Evolutionary conservation across 2,888 invertebrate genomes (phyloP).

Genomic region (Drosophila vallismaia): DNA sequence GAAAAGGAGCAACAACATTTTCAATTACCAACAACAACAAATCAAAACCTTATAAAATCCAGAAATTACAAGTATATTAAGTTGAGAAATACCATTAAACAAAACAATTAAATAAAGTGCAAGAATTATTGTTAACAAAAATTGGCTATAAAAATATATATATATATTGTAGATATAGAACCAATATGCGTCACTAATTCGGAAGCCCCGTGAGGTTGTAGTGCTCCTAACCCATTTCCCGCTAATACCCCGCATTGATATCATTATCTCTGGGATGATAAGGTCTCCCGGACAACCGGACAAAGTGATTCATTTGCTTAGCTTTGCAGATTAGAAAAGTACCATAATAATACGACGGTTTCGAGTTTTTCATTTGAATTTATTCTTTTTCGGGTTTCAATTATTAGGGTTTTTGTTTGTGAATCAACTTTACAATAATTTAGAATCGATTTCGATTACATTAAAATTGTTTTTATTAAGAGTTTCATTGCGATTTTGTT

Average conservation of each 20-base stretch:
- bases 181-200: neutral
- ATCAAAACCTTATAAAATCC: constrained; percentile 34
- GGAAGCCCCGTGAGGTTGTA: neutral
- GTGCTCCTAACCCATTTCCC: neutral
- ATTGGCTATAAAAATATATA: neutral
- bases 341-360: neutral
- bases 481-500: constrained; percentile 15
- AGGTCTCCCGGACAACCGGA: neutral
- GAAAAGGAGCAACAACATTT: constrained; percentile 3
- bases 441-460: constrained; percentile 59
- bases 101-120: constrained; percentile 27
- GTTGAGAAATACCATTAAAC: constrained; percentile 28
- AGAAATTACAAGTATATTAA: constrained; percentile 45
- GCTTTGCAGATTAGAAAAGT: neutral
- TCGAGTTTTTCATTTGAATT: constrained; percentile 37
- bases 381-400: constrained; percentile 17
- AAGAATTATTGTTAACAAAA: constrained; percentile 23
- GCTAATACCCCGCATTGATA: neutral
- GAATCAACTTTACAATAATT: constrained; percentile 62
- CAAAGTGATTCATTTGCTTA: constrained; percentile 1
- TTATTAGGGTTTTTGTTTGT: constrained; percentile 17
- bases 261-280: neutral
- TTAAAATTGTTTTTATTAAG: constrained; percentile 44
- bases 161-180: neutral
- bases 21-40: constrained; percentile 22